Percentiles rank a stretch among this genome's conserved stretches.
phyloP scores from a whole-genome alignment of 1,140 invertebrate species.

The Saccostrea glomerata region DNA sequence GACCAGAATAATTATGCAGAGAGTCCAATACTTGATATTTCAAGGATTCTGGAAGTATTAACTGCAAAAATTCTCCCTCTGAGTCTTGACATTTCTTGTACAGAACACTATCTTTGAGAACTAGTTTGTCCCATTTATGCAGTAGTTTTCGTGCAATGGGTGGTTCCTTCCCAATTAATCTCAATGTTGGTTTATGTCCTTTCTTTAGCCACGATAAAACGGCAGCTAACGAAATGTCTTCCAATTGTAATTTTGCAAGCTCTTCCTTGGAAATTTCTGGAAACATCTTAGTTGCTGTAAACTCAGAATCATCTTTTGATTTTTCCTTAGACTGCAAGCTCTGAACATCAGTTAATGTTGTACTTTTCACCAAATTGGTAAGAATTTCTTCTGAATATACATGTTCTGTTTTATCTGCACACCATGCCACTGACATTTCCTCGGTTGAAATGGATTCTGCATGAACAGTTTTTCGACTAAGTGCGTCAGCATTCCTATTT shows the following conservation, averaged over 20 bases:
- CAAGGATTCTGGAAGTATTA: slow-evolving; percentile 38
- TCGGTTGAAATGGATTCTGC: not conserved
- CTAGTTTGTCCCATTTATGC: slow-evolving; percentile 6
- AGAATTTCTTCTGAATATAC: no score
- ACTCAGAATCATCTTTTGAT: not conserved
- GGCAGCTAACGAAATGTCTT: not conserved
- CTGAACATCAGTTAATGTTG: not conserved
- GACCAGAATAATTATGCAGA: slow-evolving; percentile 49
- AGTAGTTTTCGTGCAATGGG: slow-evolving; percentile 18
- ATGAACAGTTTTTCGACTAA: slow-evolving; percentile 42
- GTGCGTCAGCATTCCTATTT: slow-evolving; percentile 46
- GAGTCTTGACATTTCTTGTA: not conserved
- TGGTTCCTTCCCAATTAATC: not conserved
- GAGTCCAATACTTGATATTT: slow-evolving; percentile 37
- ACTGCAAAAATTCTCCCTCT: slow-evolving; percentile 1
- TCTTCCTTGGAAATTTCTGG: no score
- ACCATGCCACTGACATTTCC: not conserved
- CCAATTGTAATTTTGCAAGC: not conserved
- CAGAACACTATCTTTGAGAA: slow-evolving; percentile 7
- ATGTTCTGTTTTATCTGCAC: no score
- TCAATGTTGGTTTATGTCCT: not conserved
- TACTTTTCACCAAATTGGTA: no score
- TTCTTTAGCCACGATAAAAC: slow-evolving; percentile 30
- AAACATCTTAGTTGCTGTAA: no score
- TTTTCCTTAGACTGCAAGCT: not conserved